phyloP scores from a whole-genome alignment of 1,140 invertebrate species.

The Potamilus streckersoni region DNA sequence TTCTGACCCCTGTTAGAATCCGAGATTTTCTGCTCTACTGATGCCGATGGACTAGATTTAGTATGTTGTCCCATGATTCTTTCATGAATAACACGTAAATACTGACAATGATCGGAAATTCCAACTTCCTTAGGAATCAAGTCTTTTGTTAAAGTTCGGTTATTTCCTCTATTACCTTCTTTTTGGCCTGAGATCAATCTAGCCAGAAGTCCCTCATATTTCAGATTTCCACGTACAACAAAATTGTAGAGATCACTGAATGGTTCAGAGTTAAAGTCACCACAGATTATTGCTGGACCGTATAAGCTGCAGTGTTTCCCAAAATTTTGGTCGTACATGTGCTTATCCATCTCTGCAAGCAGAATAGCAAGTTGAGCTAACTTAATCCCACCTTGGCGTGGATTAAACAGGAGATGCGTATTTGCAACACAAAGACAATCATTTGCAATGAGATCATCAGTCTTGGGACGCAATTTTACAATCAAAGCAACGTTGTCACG shows the following conservation, averaged over 20 bases:
- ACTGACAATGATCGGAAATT: conserved; percentile 78
- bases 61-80: not conserved
- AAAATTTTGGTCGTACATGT: conserved; percentile 21
- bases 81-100: conserved; percentile 60
- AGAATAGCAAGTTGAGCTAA: conserved; percentile 84
- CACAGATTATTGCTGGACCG: conserved; percentile 84
- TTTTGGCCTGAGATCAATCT: conserved; percentile 62
- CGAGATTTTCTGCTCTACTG: too few species aligned
- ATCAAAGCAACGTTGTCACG: conserved; percentile 90
- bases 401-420: conserved; percentile 96
- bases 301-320: conserved; percentile 63
- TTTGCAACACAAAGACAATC: conserved; percentile 81
- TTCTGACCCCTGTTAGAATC: too few species aligned
- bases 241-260: conserved; percentile 80
- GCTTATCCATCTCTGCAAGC: conserved; percentile 81
- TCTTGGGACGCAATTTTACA: conserved; percentile 74
- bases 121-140: conserved; percentile 72
- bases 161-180: conserved; percentile 27
- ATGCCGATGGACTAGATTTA: not conserved
- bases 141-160: conserved; percentile 33
- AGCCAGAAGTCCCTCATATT: conserved; percentile 68
- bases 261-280: conserved; percentile 89
- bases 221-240: conserved; percentile 75
- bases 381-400: conserved; percentile 85
- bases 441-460: not conserved